Conservation (phyloP, 1,140 invertebrate species). For the Bactericera cockerelli region DNA sequence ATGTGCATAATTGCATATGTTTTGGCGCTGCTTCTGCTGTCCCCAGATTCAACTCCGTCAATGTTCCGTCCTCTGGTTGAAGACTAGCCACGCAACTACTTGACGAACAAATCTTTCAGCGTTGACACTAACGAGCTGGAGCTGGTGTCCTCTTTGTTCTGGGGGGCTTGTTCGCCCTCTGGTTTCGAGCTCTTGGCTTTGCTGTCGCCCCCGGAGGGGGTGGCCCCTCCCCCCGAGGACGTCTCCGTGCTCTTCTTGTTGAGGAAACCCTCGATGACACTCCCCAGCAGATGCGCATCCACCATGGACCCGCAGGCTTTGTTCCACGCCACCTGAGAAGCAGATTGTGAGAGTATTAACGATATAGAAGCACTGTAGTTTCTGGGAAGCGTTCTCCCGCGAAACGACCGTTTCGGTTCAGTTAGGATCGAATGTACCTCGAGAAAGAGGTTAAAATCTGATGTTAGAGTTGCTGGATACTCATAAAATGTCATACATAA, state of each 20-base stretch:
- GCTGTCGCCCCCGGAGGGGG: slow-evolving; percentile 20
- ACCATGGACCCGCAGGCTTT: slow-evolving; percentile 52
- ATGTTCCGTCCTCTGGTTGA: too few species aligned
- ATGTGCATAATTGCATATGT: too few species aligned
- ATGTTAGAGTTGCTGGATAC: too few species aligned
- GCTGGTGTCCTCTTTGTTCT: background rate
- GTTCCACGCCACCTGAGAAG: slow-evolving; percentile 47
- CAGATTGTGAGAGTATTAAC: slow-evolving; percentile 28
- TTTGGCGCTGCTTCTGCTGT: too few species aligned
- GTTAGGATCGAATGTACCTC: too few species aligned
- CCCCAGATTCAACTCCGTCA: too few species aligned
- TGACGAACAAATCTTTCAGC: background rate
- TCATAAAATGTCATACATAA: too few species aligned
- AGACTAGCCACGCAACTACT: background rate
- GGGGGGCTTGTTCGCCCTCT: background rate
- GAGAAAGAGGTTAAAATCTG: too few species aligned
- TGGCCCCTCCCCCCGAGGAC: slow-evolving; percentile 19
- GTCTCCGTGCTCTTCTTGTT: slow-evolving; percentile 28
- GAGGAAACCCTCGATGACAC: slow-evolving; percentile 64
- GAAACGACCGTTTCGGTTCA: too few species aligned
- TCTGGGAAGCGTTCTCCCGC: too few species aligned
- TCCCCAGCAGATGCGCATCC: slow-evolving; percentile 58
- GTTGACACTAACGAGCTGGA: background rate
- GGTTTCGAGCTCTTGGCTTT: background rate
- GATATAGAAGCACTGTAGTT: too few species aligned